phyloP scores from a whole-genome alignment of 1,140 invertebrate species.

The Diprion similis region DNA sequence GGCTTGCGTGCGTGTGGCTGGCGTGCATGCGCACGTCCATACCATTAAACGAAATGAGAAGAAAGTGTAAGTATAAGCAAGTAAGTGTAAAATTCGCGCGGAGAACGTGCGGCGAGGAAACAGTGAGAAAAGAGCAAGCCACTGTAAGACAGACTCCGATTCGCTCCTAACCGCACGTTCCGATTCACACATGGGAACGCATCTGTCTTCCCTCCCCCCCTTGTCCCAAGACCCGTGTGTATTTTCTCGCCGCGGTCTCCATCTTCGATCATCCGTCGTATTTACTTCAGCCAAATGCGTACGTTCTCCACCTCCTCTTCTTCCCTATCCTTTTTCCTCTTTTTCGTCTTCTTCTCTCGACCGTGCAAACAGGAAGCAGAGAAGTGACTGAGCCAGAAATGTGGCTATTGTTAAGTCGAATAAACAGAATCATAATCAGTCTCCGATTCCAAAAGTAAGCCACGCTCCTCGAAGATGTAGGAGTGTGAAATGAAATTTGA shows the following conservation, averaged over 20 bases:
- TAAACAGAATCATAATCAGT: too few species aligned
- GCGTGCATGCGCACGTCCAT: background rate
- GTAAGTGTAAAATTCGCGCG: background rate
- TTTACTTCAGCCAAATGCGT: background rate
- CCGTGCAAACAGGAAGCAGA: too few species aligned
- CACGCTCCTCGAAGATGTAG: background rate
- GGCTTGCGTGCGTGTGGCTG: too few species aligned
- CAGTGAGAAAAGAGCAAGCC: background rate
- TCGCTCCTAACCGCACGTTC: background rate
- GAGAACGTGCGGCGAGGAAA: background rate
- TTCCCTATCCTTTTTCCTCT: too few species aligned
- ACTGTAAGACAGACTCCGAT: background rate
- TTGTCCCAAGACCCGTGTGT: too few species aligned
- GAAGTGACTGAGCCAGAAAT: too few species aligned
- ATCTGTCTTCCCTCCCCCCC: background rate
- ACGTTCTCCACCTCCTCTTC: too few species aligned
- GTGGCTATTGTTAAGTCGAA: too few species aligned
- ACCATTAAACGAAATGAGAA: background rate
- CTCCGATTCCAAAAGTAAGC: background rate
- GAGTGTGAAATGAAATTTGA: too few species aligned
- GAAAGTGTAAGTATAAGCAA: background rate
- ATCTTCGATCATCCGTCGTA: conserved; percentile 5
- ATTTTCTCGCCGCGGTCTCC: background rate
- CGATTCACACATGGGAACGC: conserved; percentile 4
- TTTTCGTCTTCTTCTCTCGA: too few species aligned